Evolutionary conservation across 2,113 vertebrate genomes (phyloP).

Genomic region (Haemorhous mexicanus): DNA sequence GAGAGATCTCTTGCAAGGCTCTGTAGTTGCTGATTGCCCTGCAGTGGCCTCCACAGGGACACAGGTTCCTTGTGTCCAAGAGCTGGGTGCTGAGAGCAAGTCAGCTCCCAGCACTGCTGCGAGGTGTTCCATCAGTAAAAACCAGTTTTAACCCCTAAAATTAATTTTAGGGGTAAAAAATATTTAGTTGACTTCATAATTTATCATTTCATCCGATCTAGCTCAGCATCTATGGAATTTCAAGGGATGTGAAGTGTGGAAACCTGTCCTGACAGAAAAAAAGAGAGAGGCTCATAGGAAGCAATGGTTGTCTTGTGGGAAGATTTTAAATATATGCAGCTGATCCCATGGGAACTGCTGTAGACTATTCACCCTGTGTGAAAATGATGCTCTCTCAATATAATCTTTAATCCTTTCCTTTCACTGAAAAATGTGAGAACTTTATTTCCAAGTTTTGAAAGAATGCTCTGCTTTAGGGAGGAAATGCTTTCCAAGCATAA

Average conservation of each 20-base stretch:
- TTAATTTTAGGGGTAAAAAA: background rate
- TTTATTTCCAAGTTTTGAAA: constrained; percentile 44
- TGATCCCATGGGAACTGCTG: constrained; percentile 69
- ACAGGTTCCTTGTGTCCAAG: background rate
- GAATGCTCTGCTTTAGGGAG: background rate
- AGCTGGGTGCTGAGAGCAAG: background rate
- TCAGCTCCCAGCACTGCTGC: background rate
- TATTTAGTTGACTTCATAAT: background rate
- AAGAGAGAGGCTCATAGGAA: background rate
- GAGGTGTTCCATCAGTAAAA: background rate
- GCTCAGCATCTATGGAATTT: background rate
- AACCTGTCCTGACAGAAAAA: constrained; percentile 22
- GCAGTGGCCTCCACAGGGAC: background rate
- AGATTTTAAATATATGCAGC: constrained; percentile 58
- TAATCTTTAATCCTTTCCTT: constrained; percentile 70
- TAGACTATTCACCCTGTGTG: constrained; percentile 54
- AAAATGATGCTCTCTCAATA: constrained; percentile 73
- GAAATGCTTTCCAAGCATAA: background rate
- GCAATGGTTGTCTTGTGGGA: constrained; percentile 68
- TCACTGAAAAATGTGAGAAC: constrained; percentile 59
- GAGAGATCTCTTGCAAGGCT: background rate
- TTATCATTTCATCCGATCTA: background rate
- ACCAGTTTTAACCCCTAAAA: background rate
- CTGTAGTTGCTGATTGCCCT: background rate
- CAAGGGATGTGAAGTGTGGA: constrained; percentile 14